Evolutionary conservation across 2,888 invertebrate genomes (phyloP).

Genomic region (Athalia circularis): DNA sequence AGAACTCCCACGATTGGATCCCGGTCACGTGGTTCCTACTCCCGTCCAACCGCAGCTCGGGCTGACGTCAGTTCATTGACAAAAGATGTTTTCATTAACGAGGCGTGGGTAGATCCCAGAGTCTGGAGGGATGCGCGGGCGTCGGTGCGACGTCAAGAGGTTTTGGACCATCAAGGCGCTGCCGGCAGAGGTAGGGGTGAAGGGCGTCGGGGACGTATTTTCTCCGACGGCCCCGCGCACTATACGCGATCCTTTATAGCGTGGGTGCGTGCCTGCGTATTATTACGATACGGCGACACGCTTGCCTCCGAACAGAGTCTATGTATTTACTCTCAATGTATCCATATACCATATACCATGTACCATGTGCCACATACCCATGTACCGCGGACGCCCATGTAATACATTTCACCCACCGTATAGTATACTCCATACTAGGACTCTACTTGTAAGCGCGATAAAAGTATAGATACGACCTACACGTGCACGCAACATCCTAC

Average conservation of each 20-base stretch:
- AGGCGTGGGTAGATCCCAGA: constrained; percentile 66
- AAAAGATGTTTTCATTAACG: constrained; percentile 73
- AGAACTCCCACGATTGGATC: constrained; percentile 66
- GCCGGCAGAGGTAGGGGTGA: constrained; percentile 42
- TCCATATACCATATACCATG: too few species aligned
- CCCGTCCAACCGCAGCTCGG: constrained; percentile 67
- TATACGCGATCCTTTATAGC: constrained; percentile 54
- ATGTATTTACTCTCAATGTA: neutral
- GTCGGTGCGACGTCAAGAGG: constrained; percentile 45
- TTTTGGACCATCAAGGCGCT: constrained; percentile 28
- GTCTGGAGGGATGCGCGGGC: constrained; percentile 52
- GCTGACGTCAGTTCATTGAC: constrained; percentile 78
- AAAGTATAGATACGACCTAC: too few species aligned
- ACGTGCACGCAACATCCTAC: too few species aligned
- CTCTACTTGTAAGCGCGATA: too few species aligned
- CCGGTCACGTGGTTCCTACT: constrained; percentile 72
- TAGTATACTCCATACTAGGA: too few species aligned
- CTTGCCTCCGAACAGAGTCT: constrained; percentile 23
- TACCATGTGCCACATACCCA: too few species aligned
- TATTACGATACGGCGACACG: constrained; percentile 50
- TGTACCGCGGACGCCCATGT: too few species aligned
- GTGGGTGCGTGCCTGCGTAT: constrained; percentile 60
- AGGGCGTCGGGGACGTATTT: constrained; percentile 33
- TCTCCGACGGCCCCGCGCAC: constrained; percentile 21
- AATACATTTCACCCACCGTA: too few species aligned